Evolutionary conservation across 2,797 vertebrate species (phyloP).

Genomic region (Pampus argenteus): DNA sequence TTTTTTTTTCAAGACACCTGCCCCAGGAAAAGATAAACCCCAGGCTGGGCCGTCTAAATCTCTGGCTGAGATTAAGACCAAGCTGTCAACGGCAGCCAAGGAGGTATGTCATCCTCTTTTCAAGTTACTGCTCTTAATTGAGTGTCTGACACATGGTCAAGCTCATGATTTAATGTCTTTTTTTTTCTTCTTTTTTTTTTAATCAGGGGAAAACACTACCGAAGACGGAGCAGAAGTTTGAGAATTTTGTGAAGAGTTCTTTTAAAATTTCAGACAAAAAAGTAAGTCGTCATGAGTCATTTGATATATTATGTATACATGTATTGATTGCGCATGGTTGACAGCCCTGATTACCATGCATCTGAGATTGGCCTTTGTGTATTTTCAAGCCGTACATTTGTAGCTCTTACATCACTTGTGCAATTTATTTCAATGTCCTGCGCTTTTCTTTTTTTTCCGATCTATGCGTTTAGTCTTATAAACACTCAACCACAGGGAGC

Average conservation of each 20-base stretch:
- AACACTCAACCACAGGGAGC: neutral
- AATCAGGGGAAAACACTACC: constrained; percentile 83
- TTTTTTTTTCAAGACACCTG: constrained; percentile 71
- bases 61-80: constrained; percentile 82
- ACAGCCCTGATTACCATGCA: neutral
- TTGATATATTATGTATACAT: neutral
- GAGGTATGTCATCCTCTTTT: constrained; percentile 75
- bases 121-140: constrained; percentile 47
- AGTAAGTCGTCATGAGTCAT: constrained; percentile 71
- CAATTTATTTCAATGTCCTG: neutral
- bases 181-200: constrained; percentile 16
- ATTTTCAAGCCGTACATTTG: neutral
- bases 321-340: neutral
- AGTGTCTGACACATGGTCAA: constrained; percentile 19
- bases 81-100: constrained; percentile 79
- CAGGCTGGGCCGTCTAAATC: constrained; percentile 79
- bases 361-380: constrained; percentile 5
- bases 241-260: constrained; percentile 82
- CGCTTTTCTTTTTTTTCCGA: constrained; percentile 11
- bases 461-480: neutral
- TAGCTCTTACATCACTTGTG: neutral
- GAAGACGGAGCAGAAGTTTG: constrained; percentile 87
- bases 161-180: constrained; percentile 46
- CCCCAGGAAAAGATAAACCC: constrained; percentile 78
- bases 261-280: constrained; percentile 85